These are phyloP conservation scores for Chiridota heheva DNA, from an alignment of 35 echinoderm and acorn worm species.

Conservation along the genomic window DNA sequence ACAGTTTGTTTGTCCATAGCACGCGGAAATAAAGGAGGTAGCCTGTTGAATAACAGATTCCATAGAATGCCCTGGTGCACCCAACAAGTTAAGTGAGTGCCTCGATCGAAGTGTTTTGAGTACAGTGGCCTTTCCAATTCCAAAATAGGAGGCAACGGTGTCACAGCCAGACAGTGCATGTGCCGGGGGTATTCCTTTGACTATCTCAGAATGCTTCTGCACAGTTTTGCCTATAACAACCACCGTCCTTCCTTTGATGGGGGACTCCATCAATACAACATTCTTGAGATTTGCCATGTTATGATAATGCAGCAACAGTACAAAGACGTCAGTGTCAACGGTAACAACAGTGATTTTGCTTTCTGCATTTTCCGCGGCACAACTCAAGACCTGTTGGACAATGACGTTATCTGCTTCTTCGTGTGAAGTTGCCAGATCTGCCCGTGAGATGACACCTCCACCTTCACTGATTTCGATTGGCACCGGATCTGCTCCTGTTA, in stretches of 20 bases:
- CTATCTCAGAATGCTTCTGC: neutral
- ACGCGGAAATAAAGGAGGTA: neutral
- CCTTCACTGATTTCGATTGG: slow-evolving; percentile 23
- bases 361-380: slow-evolving; percentile 14
- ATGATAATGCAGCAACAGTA: slow-evolving; percentile 55
- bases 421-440: slow-evolving; percentile 4
- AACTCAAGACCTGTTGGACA: slow-evolving; percentile 50
- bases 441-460: neutral
- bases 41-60: neutral
- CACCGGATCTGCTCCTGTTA: slow-evolving; percentile 19
- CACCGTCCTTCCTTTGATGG: slow-evolving; percentile 32
- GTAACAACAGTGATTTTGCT: slow-evolving; percentile 16
- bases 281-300: slow-evolving; percentile 11
- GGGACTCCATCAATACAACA: slow-evolving; percentile 51
- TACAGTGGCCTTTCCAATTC: slow-evolving; percentile 55
- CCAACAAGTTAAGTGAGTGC: too few relatives aligned
- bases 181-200: neutral
- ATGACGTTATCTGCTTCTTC: slow-evolving; percentile 63
- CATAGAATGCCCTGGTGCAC: too few relatives aligned
- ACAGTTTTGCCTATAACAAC: slow-evolving; percentile 29
- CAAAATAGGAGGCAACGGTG: slow-evolving; percentile 47
- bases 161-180: slow-evolving; percentile 56
- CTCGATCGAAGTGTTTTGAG: neutral
- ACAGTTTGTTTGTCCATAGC: slow-evolving; percentile 18
- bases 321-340: slow-evolving; percentile 45